Evolutionary conservation across 2,888 invertebrate genomes (phyloP), one percentile per base, ranked within the genome.

Genomic region (Rhogogaster chlorosoma): DNA sequence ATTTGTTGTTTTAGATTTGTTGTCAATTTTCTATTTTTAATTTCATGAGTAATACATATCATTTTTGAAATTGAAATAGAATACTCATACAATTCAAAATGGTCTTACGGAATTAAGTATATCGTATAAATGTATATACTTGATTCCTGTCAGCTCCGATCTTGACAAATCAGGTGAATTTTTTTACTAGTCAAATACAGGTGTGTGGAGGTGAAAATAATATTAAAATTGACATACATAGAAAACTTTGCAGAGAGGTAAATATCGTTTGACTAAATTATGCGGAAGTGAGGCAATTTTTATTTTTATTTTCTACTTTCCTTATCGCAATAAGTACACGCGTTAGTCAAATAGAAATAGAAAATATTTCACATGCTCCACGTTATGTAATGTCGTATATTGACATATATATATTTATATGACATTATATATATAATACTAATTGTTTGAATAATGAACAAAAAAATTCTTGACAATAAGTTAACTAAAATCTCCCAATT

Each of bases 121-220:
- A 70, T n/a, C 70, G 36, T 36, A 32, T 36, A 36, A 36, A 36
- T 70, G 26, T n/a, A 26, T n/a, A 26, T 15, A 42, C 10, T 73
- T 42, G 6, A 22, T 45, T 73, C 26, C 42, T 26, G 38, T 42
- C 42, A 45, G 45, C 26, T 12, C 26, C 36, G 45, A 45, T 42
- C 73, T 73, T 26, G 45, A 73, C 26, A 26, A 45, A 75, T 45
- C 22, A 45, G n/a, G 18, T 45, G 75, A 75, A n/a, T n/a, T 75
- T 75, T n/a, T 45, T 75, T n/a, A 26, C 26, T 75, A 45, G 45
- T 75, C 9, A 26, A 75, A 45, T 22, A 75, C 45, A 45, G 22
- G 32, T 29, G 36, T n/a, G 18, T 15, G n/a, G 10, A 29, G 38
- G 26, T n/a, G 12, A 15, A 12, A 45, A 45, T 45, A 12, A 45